A percentile compares a stretch with the other conserved stretches of the same genome.
phyloP scores from a whole-genome alignment of 1,140 invertebrate genomes.

The Paramacrobiotus metropolitanus region DNA sequence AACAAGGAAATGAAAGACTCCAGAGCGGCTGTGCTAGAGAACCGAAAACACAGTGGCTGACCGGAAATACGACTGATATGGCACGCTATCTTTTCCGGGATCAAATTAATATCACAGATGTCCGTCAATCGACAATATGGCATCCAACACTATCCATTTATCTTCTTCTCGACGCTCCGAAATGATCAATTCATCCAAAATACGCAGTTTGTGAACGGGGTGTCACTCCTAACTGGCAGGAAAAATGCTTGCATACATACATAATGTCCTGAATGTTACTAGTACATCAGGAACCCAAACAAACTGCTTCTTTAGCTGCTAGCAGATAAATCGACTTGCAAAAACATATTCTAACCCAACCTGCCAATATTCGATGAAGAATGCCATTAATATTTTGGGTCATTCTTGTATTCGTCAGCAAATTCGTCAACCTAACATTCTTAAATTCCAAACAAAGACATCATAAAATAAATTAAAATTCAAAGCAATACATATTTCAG shows the following conservation, averaged over 20 bases:
- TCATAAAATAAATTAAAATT: background rate
- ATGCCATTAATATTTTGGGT: background rate
- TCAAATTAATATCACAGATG: background rate
- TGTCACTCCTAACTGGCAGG: background rate
- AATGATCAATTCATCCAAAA: background rate
- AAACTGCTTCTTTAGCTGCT: background rate
- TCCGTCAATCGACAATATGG: background rate
- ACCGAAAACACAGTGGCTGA: conserved; percentile 32
- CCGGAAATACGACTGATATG: background rate
- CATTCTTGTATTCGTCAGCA: background rate
- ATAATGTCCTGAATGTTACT: background rate
- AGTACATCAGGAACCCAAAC: background rate
- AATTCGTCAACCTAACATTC: background rate
- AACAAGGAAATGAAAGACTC: conserved; percentile 56
- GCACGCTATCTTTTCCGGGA: background rate
- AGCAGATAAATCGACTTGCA: background rate
- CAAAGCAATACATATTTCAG: background rate
- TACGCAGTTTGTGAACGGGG: background rate
- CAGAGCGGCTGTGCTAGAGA: conserved; percentile 31
- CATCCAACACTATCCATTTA: background rate
- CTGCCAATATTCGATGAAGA: background rate
- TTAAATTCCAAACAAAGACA: background rate
- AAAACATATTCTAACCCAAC: background rate
- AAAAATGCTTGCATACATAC: background rate
- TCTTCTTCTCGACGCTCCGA: background rate